Conservation (phyloP, 2,888 invertebrate species). For the Tridacna crocea region DNA sequence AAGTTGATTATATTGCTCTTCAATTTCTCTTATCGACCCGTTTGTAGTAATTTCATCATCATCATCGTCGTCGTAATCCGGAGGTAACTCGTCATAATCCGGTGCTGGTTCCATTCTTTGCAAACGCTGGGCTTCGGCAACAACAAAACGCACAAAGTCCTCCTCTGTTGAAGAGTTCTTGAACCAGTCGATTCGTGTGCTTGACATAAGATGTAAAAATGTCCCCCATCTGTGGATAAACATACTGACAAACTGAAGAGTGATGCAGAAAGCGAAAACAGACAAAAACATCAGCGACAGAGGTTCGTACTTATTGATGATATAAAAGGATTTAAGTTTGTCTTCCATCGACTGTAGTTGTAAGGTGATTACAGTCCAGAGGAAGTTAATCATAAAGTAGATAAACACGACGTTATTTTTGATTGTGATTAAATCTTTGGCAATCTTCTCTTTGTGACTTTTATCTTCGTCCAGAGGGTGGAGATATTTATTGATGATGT, state of each 20-base stretch:
- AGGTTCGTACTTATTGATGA: constrained; percentile 78
- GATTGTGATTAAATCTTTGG: constrained; percentile 71
- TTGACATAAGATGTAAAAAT: constrained; percentile 80
- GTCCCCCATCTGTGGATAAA: constrained; percentile 80
- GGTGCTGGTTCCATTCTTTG: constrained; percentile 77
- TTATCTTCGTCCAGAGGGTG: constrained; percentile 97
- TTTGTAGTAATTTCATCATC: constrained; percentile 45
- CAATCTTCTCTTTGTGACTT: constrained; percentile 84
- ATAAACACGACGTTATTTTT: constrained; percentile 80
- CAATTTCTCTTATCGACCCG: constrained; percentile 37
- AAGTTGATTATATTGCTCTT: constrained; percentile 60
- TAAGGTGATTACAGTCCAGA: constrained; percentile 99
- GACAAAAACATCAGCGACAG: constrained; percentile 76
- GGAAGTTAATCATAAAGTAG: constrained; percentile 96
- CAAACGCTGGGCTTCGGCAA: constrained; percentile 75
- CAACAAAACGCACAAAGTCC: constrained; percentile 78
- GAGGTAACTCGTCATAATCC: constrained; percentile 74
- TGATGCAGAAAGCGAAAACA: constrained; percentile 75
- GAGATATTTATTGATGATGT: constrained; percentile 96
- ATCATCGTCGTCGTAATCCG: constrained; percentile 66
- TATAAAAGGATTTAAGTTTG: constrained; percentile 88
- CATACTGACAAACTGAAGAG: constrained; percentile 78
- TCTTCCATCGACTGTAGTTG: constrained; percentile 92
- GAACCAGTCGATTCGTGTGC: constrained; percentile 78
- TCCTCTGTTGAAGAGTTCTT: constrained; percentile 75